Evolutionary conservation across 2,113 vertebrate species (phyloP).

Genomic region (Octodon degus): DNA sequence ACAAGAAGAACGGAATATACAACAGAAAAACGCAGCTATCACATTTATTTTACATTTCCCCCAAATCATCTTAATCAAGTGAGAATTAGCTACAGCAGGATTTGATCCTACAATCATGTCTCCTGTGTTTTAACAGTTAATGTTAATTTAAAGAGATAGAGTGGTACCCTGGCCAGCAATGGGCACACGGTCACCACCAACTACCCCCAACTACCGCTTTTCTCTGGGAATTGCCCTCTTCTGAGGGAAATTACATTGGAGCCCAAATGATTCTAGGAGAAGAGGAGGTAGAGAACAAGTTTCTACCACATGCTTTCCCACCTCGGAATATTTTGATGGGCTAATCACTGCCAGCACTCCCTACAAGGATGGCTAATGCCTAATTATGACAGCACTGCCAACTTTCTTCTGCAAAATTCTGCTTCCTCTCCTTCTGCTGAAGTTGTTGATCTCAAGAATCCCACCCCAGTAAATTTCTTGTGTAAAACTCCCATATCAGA

Average conservation of each 20-base stretch:
- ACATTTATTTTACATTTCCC: not conserved
- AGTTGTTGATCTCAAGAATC: not conserved
- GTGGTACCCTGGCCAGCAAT: rapidly evolving
- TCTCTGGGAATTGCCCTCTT: not conserved
- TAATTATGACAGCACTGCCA: not conserved
- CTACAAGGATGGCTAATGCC: not conserved
- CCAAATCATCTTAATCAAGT: not conserved
- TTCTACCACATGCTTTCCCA: not conserved
- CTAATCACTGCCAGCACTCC: no score
- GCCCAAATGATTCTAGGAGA: not conserved
- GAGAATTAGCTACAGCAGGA: not conserved
- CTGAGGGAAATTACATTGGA: not conserved
- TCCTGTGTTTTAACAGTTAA: not conserved
- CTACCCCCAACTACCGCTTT: not conserved
- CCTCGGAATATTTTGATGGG: not conserved
- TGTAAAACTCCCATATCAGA: not conserved
- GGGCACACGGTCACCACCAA: no score
- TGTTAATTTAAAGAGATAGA: not conserved
- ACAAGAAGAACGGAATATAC: not conserved
- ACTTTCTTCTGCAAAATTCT: not conserved
- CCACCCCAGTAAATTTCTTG: not conserved
- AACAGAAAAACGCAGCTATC: not conserved
- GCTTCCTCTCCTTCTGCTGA: not conserved
- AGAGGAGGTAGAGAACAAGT: not conserved
- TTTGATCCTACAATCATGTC: not conserved